phyloP scores from a whole-genome alignment of 2,797 vertebrate species.

The Gastrophryne carolinensis region DNA sequence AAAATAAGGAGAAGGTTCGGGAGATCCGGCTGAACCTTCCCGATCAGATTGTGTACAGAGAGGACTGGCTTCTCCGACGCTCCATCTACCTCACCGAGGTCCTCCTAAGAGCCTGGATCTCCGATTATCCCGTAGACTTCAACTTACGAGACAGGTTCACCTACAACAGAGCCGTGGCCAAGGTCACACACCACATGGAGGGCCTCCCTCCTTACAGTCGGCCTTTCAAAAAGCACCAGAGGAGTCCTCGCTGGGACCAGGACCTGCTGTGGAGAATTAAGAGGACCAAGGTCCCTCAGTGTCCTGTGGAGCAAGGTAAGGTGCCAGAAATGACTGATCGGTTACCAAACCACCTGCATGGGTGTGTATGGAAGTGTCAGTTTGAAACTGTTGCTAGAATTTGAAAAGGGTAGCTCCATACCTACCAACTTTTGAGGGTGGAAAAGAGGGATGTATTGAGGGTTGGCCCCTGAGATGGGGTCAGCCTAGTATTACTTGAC shows the following conservation, averaged over 20 bases:
- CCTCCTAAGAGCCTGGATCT: conserved; percentile 66
- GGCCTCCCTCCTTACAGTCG: conserved; percentile 60
- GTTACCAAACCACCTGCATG: too few species aligned
- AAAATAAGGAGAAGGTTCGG: conserved; percentile 42
- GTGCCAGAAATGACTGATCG: too few species aligned
- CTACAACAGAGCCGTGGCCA: conserved; percentile 44
- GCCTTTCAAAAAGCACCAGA: conserved; percentile 67
- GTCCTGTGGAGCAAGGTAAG: conserved; percentile 71
- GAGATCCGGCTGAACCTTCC: conserved; percentile 66
- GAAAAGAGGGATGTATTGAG: too few species aligned
- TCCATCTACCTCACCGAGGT: conserved; percentile 68
- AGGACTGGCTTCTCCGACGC: conserved; percentile 67
- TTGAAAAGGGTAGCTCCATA: too few species aligned
- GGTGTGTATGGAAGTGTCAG: too few species aligned
- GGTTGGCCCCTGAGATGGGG: too few species aligned
- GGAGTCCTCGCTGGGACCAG: conserved; percentile 66
- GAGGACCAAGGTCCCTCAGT: conserved; percentile 57
- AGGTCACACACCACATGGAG: conserved; percentile 58
- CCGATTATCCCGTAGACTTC: conserved; percentile 6
- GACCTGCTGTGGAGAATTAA: conserved; percentile 57
- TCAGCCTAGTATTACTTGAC: too few species aligned
- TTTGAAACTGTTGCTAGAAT: too few species aligned
- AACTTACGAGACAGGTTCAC: conserved; percentile 37
- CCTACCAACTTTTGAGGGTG: too few species aligned
- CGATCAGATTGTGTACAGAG: conserved; percentile 74